Base-by-base conservation (phyloP, 2,113 vertebrate species). In the Pagrus major region DNA sequence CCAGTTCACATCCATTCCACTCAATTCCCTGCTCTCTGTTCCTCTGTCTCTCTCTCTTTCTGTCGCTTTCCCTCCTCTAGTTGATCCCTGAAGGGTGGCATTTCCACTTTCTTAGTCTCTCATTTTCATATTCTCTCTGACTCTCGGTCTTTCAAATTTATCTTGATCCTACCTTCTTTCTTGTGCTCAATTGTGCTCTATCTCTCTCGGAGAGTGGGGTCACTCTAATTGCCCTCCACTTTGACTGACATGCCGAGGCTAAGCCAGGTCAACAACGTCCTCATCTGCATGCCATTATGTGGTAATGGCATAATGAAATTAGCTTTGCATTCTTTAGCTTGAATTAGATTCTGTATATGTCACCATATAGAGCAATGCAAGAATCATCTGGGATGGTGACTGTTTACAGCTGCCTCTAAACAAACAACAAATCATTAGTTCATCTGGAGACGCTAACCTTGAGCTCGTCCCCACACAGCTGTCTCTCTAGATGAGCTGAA, bases 31-130 rank as follows among this genome's bases (percentile, higher is more conserved):
- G 21, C 65, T 67, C 61, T 76, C 71, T 60, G 6, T 67, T 42
- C 61, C 73, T 68, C 51, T 54, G 31, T 63, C 63, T 16, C 33
- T 33, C 9, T 20, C 54, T 27, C 37, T 25, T 6, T 46, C 51
- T 84, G 80, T 81, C 88, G 71, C 71, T 23, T 81, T 71, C 56
- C 80, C 83, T 88, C 82, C 83, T 63, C 61, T 27, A 73, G 83
- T 80, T 86, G 83, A 90, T 92, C 84, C 88, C 88, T 77, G 86
- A 93, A 89, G 90, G 87, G 83, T 89, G 84, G 83, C 80, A 82
- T 89, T 88, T 89, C 83, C 67, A 86, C 87, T 82, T 85, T 83
- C 85, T 91, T 86, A 89, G 82, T 89, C 79, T 86, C 88, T 81
- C 77, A 82, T 89, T 93, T 88, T 90, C 76, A 87, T 90, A 91